phyloP scores from a whole-genome alignment of 2,888 invertebrate genomes.

The Eupithecia dodoneata region DNA sequence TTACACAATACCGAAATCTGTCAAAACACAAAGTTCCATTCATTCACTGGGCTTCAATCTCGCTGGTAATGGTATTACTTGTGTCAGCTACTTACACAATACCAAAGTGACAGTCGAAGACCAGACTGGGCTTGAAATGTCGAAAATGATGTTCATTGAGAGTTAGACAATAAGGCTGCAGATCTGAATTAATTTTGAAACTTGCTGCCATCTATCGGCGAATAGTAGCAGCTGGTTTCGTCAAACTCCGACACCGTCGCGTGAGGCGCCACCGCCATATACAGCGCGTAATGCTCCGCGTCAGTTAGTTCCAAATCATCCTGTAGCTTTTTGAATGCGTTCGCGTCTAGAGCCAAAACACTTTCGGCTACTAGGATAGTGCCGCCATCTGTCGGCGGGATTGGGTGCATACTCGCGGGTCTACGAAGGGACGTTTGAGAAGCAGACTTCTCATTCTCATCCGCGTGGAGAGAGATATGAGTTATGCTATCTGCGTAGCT shows the following conservation, averaged over 20 bases:
- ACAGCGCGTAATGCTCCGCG: constrained; percentile 94
- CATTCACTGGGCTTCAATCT: too few relatives aligned
- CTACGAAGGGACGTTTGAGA: constrained; percentile 66
- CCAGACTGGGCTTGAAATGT: too few relatives aligned
- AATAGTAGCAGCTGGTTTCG: constrained; percentile 93
- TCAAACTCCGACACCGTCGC: constrained; percentile 95
- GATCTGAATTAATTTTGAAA: constrained; percentile 68
- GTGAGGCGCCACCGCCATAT: constrained; percentile 93
- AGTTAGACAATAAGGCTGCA: too few relatives aligned
- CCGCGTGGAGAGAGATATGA: constrained; percentile 87
- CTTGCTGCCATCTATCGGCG: constrained; percentile 91
- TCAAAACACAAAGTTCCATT: too few relatives aligned
- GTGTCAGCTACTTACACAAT: too few relatives aligned
- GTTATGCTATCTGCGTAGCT: constrained; percentile 85
- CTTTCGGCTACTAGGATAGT: constrained; percentile 85
- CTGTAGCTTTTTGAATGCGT: constrained; percentile 69
- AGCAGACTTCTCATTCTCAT: constrained; percentile 67
- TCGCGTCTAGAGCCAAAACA: constrained; percentile 76
- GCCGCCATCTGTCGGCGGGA: constrained; percentile 81
- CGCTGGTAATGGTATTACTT: too few relatives aligned
- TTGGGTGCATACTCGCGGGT: constrained; percentile 62
- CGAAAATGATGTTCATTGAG: too few relatives aligned
- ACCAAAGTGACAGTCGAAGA: too few relatives aligned
- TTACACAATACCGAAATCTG: too few relatives aligned
- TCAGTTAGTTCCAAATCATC: constrained; percentile 90